These are phyloP conservation scores for Cosmopolites sordidus DNA, from an alignment of 2,888 invertebrate genomes.

Conservation along the genomic window DNA sequence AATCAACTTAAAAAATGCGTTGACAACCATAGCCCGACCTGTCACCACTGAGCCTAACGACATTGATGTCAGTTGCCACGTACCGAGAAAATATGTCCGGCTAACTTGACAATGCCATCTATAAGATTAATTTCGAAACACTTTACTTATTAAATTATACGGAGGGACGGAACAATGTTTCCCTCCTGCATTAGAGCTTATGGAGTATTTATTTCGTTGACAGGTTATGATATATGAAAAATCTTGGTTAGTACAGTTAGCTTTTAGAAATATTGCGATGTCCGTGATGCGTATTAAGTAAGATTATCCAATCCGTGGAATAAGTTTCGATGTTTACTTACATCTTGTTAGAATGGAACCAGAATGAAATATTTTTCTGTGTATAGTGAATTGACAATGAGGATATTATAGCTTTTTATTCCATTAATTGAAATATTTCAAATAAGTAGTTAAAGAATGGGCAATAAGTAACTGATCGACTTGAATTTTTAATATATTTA, in stretches of 20 bases:
- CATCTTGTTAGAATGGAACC: too few species aligned
- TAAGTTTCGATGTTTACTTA: too few species aligned
- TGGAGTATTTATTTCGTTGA: constrained; percentile 13
- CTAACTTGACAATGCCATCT: constrained; percentile 27
- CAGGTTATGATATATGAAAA: constrained; percentile 18
- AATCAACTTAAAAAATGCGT: too few species aligned
- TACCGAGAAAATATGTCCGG: constrained; percentile 33
- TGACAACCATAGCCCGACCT: constrained; percentile 11
- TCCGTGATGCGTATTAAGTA: background rate
- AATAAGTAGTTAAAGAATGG: too few species aligned
- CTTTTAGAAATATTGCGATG: constrained; percentile 11
- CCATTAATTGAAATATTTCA: too few species aligned
- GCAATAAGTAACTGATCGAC: too few species aligned
- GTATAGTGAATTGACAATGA: too few species aligned
- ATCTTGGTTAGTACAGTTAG: constrained; percentile 9
- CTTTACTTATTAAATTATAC: constrained; percentile 38
- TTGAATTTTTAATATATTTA: too few species aligned
- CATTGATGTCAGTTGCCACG: background rate
- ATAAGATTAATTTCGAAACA: constrained; percentile 37
- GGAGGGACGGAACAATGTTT: constrained; percentile 24
- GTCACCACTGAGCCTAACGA: constrained; percentile 1
- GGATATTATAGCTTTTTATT: too few species aligned
- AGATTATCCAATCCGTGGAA: background rate
- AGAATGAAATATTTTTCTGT: too few species aligned
- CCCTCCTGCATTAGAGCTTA: constrained; percentile 20